Conservation (phyloP, 2,888 invertebrate species). For the Lordiphosa andalusiaca region DNA sequence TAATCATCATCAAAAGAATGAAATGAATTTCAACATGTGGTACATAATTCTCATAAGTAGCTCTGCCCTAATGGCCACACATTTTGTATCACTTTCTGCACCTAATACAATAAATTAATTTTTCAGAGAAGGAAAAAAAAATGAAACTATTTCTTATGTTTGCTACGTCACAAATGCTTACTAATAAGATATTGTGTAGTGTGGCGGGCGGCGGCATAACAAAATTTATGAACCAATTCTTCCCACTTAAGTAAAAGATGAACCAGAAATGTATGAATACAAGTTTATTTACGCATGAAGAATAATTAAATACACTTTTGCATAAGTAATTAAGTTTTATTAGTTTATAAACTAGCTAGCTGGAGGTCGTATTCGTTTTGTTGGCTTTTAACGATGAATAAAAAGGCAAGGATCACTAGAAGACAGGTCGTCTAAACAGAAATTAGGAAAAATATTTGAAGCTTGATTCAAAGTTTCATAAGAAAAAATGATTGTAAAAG, state of each 20-base stretch:
- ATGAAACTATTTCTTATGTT: background rate
- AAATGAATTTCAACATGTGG: conserved; percentile 49
- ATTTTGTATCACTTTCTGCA: conserved; percentile 61
- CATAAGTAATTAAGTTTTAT: background rate
- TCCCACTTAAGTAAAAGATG: conserved; percentile 6
- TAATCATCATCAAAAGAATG: conserved; percentile 32
- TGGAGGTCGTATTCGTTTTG: no score
- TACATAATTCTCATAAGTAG: conserved; percentile 1
- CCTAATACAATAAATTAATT: conserved; percentile 65
- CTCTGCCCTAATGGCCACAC: conserved; percentile 2
- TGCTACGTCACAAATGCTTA: no score
- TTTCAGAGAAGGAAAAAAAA: conserved; percentile 21
- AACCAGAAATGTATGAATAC: background rate
- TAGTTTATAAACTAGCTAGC: no score
- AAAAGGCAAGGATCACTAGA: no score
- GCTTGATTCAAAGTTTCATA: no score
- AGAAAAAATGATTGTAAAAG: no score
- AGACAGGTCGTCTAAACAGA: no score
- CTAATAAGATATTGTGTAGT: conserved; percentile 2
- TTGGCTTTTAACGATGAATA: no score
- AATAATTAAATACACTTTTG: background rate
- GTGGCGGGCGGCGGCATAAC: conserved; percentile 18
- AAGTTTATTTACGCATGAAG: background rate
- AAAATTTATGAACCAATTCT: conserved; percentile 20
- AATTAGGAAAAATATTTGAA: no score